Conservation (phyloP, 2,888 invertebrate genomes). For the Cryptus armator region DNA sequence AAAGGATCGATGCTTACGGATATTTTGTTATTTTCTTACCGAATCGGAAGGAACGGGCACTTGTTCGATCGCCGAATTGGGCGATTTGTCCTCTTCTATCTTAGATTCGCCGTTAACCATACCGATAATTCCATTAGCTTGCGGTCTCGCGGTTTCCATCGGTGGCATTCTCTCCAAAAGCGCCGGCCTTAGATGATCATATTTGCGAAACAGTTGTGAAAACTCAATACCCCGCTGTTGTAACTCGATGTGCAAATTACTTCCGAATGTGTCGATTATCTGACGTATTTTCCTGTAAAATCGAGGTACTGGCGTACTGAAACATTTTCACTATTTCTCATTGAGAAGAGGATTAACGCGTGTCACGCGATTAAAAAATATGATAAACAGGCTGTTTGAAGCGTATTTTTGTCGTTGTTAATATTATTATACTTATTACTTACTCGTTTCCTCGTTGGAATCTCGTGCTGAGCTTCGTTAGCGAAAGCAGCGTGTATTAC, state of each 20-base stretch:
- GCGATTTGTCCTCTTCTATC: conserved; percentile 81
- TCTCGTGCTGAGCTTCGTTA: conserved; percentile 98
- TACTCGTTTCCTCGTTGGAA: conserved; percentile 93
- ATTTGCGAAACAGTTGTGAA: conserved; percentile 93
- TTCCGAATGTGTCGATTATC: conserved; percentile 96
- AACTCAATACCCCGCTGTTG: conserved; percentile 99
- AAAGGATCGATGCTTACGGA: no score
- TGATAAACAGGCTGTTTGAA: not conserved
- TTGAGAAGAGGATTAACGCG: conserved; percentile 54
- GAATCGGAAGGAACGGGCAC: conserved; percentile 81
- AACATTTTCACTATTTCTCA: conserved; percentile 69
- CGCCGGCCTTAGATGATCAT: conserved; percentile 94
- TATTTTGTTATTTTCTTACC: conserved; percentile 74
- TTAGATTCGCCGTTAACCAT: conserved; percentile 84
- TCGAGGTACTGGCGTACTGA: conserved; percentile 75
- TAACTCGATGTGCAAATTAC: conserved; percentile 97
- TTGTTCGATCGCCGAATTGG: conserved; percentile 74
- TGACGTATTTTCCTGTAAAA: conserved; percentile 93
- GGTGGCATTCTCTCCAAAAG: conserved; percentile 99
- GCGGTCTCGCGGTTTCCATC: conserved; percentile 89
- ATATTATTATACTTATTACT: conserved; percentile 81
- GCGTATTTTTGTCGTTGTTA: not conserved
- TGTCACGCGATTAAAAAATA: not conserved
- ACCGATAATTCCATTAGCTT: conserved; percentile 84
- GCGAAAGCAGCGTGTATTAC: conserved; percentile 97